Evolutionary conservation across 2,113 vertebrate genomes (phyloP), one percentile per base, ranked within the genome.

Genomic region (Drymodes brunneopygia): DNA sequence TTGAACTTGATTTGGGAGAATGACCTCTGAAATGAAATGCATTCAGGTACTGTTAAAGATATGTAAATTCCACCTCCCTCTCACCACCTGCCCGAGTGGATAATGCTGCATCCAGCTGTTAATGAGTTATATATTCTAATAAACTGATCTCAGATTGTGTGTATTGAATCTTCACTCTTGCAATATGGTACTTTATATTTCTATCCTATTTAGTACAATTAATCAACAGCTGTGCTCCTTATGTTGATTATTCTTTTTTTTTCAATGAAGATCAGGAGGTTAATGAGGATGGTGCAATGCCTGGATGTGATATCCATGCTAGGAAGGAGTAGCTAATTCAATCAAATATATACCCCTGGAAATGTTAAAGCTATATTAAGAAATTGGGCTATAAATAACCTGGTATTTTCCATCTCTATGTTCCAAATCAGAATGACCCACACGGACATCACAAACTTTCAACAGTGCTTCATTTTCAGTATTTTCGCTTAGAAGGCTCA

Each of bases 1-100:
- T 98, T 98, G 98, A 99, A 98, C 98, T 97, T 97, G 97, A 98
- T 98, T 98, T 98, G 97, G 94, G 97, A 98, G 97, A 95, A 91
- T 88, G 97, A 97, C 97, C 98, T 97, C 86, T 67, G 90, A 97
- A 98, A 98, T 93, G 84, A 92, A 96, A 97, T 97, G 96, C 94
- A 90, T 88, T 88, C 80, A 73, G 88, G 96, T 94, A 65, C 69
- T n/a, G 60, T 91, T 91, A 54, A 94, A 96, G 90, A 95, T 88
- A 94, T 92, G 74, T 83, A 95, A 92, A 94, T 92, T 81, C 92
- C 80, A 64, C 78, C 78, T 65, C 65, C 7, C 18, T 86, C 88
- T 82, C 80, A 45, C 84, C 62, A 94, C 90, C 94, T 88, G 95
- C 95, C 93, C 50, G 9, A 65, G 66, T 36, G 86, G 58, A 56